Evolutionary conservation across 2,888 invertebrate genomes (phyloP).

Genomic region (Sarcophaga caerulescens): DNA sequence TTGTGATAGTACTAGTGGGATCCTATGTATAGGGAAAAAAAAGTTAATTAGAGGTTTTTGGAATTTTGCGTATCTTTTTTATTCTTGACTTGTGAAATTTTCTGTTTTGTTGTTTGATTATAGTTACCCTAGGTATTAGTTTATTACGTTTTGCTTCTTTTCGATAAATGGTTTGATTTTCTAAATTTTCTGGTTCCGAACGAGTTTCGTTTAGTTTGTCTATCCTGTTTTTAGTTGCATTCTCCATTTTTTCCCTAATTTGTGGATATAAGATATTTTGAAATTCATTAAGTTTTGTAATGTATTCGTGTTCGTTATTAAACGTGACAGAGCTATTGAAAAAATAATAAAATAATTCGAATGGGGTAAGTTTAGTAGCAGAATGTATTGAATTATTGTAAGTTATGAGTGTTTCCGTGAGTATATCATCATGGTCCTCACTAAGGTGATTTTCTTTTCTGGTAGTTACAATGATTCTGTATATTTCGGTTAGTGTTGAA

Average conservation of each 20-base stretch:
- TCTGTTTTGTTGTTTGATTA: background rate
- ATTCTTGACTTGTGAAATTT: background rate
- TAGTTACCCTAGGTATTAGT: background rate
- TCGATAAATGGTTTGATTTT: background rate
- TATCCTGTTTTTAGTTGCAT: background rate
- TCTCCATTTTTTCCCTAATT: slow-evolving; percentile 4
- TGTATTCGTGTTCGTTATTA: slow-evolving; percentile 40
- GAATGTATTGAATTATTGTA: background rate
- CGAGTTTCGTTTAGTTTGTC: slow-evolving; percentile 15
- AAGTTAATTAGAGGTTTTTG: background rate
- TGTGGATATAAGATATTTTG: slow-evolving; percentile 10
- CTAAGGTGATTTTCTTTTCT: slow-evolving; percentile 30
- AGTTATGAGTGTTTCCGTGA: slow-evolving; percentile 26
- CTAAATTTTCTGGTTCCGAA: background rate
- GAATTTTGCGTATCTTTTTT: background rate
- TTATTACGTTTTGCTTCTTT: slow-evolving; percentile 8
- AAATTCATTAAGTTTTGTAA: slow-evolving; percentile 31
- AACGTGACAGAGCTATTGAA: slow-evolving; percentile 12
- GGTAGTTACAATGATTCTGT: slow-evolving; percentile 34
- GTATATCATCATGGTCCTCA: slow-evolving; percentile 28
- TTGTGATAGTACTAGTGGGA: slow-evolving; percentile 7
- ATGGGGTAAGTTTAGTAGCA: slow-evolving; percentile 41
- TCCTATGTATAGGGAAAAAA: background rate
- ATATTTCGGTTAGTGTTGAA: slow-evolving; percentile 46
- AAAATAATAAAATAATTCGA: no score